Conservation (phyloP, 2,797 vertebrate genomes). For the Otus scops region DNA sequence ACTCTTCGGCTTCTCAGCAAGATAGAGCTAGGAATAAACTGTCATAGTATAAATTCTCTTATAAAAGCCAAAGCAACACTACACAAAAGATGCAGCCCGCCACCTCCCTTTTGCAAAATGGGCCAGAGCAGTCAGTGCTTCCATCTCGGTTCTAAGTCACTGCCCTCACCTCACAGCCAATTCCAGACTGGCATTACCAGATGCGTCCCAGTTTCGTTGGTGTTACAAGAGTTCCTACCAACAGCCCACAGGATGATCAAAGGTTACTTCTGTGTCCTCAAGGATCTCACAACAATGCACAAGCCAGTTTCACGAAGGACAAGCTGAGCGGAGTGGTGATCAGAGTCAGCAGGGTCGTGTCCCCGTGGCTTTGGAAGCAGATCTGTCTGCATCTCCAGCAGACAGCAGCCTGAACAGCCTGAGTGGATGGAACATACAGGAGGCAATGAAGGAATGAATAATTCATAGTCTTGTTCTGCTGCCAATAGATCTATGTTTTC, state of each 20-base stretch:
- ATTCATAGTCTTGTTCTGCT: constrained; percentile 38
- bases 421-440: constrained; percentile 29
- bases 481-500: constrained; percentile 44
- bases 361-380: not conserved
- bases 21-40: not conserved
- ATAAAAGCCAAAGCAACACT: not conserved
- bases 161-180: not conserved
- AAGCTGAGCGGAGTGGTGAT: not conserved
- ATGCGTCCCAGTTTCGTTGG: not conserved
- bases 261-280: not conserved
- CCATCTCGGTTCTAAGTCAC: not conserved
- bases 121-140: not conserved
- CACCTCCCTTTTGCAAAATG: not conserved
- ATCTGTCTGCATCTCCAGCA: not conserved
- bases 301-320: not conserved
- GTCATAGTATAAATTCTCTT: not conserved
- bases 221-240: not conserved
- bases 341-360: not conserved
- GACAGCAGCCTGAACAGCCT: not conserved
- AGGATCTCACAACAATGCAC: not conserved
- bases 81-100: not conserved
- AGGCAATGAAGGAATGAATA: constrained; percentile 40
- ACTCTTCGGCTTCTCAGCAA: not conserved
- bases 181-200: not conserved
- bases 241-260: not conserved